Evolutionary conservation across 2,797 vertebrate genomes (phyloP), one percentile per base, ranked within the genome.

Genomic region (Phylloscopus collybita): DNA sequence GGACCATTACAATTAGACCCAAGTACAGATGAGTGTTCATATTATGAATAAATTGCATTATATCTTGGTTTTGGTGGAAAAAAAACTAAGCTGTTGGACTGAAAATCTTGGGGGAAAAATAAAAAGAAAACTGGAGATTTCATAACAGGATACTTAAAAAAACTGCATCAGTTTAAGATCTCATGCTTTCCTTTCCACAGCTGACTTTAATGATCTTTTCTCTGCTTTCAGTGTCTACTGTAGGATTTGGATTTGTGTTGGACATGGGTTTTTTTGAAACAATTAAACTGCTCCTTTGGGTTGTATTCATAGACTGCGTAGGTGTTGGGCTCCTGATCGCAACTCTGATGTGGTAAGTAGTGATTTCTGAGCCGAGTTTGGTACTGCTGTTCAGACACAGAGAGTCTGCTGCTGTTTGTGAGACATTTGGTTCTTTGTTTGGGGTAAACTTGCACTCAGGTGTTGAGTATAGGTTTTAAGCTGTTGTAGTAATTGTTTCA

Each of bases 221-320:
- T 89, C 10, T 85, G 14, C 54, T 87, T 84, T 44, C 96, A 99
- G 99, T 99, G 78, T 99, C 99, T 45, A 99, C 99, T 3, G 80
- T 99, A 92, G 99, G 99, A 74, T 99, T 99, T 92, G 99, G 99
- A 90, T 98, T 99, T 97, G 99, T 99, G 72, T 96, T 99, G 96
- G 98, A 99, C 80, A 99, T 99, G 98, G 98, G 99, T 0, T 98
- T 99, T 79, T 92, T 99, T 96, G 98, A 99, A 97, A 99, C 98
- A 8, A 97, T 99, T 97, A 99, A 99, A 97, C 98, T 99, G 51
- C 98, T 99, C 11, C 98, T 99, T 74, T 99, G 99, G 99, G 99
- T 99, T 44, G 99, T 99, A 6, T 99, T 99, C 96, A 99, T 99
- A 70, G 99, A 99, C 97, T 99, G 99, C 18, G 98, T 99, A 40